Evolutionary conservation across 2,797 vertebrate genomes (phyloP).

Genomic region (Phrynocephalus forsythii): DNA sequence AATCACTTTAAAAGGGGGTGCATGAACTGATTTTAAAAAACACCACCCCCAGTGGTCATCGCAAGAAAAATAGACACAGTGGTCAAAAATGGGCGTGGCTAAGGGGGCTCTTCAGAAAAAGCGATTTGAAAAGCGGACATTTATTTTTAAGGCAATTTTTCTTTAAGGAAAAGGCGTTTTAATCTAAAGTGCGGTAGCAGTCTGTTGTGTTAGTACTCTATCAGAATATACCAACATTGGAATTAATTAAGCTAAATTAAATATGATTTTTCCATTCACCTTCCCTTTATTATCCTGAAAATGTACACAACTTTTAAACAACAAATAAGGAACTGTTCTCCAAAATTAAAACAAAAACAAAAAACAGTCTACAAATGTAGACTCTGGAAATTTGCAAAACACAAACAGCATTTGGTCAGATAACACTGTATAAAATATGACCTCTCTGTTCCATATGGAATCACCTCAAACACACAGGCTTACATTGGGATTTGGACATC

Average conservation of each 20-base stretch:
- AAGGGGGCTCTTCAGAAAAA: too few relatives aligned
- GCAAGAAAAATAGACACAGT: too few relatives aligned
- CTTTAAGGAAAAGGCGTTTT: too few relatives aligned
- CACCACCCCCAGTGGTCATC: too few relatives aligned
- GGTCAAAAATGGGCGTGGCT: too few relatives aligned
- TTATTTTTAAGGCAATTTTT: too few relatives aligned
- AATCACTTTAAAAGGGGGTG: too few relatives aligned
- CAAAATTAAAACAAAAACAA: neutral
- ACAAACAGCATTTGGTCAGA: neutral
- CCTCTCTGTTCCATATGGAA: neutral
- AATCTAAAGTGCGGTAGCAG: too few relatives aligned
- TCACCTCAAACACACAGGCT: too few relatives aligned
- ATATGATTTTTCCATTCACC: neutral
- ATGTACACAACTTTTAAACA: neutral
- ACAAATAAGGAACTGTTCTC: neutral
- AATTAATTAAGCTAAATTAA: neutral
- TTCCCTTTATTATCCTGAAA: slow-evolving; percentile 7
- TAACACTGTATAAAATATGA: neutral
- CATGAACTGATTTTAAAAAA: too few relatives aligned
- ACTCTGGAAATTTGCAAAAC: neutral
- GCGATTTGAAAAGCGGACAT: too few relatives aligned
- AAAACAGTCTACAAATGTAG: neutral
- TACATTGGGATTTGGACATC: too few relatives aligned
- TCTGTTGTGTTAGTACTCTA: neutral
- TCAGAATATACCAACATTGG: neutral